Evolutionary conservation across 2,113 vertebrate genomes (phyloP).

Genomic region (Centrocercus urophasianus): DNA sequence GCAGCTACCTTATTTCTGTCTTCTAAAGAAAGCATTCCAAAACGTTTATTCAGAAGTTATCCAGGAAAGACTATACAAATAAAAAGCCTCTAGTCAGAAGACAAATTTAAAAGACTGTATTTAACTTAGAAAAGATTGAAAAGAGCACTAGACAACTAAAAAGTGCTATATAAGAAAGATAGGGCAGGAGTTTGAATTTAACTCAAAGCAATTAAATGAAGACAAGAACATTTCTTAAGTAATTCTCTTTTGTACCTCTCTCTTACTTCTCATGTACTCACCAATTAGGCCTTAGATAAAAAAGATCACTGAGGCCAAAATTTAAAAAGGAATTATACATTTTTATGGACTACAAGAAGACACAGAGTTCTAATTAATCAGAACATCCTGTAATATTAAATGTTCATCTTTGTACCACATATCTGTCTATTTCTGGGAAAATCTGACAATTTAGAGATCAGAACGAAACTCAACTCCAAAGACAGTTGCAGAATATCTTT

Average conservation of each 20-base stretch:
- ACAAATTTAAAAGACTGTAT: background rate
- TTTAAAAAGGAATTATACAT: conserved; percentile 41
- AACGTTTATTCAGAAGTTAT: background rate
- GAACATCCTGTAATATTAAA: background rate
- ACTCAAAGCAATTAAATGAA: conserved; percentile 36
- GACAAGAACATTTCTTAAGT: background rate
- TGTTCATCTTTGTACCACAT: background rate
- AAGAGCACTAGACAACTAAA: background rate
- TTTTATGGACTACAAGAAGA: conserved; percentile 2
- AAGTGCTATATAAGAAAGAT: background rate
- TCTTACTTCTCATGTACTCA: background rate
- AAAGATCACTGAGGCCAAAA: background rate
- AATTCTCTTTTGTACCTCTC: conserved; percentile 39
- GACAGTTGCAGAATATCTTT: background rate
- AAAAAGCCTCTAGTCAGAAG: background rate
- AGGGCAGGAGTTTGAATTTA: background rate
- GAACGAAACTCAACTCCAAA: background rate
- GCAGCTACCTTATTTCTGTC: background rate
- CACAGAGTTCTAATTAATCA: background rate
- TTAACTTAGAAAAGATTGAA: background rate
- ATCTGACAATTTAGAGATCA: background rate
- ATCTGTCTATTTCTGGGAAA: background rate
- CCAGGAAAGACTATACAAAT: background rate
- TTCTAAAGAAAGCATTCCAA: background rate
- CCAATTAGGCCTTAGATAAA: background rate